Evolutionary conservation across 2,888 invertebrate species (phyloP), one percentile per base, ranked within the genome.

Genomic region (Nymphalis c-album): DNA sequence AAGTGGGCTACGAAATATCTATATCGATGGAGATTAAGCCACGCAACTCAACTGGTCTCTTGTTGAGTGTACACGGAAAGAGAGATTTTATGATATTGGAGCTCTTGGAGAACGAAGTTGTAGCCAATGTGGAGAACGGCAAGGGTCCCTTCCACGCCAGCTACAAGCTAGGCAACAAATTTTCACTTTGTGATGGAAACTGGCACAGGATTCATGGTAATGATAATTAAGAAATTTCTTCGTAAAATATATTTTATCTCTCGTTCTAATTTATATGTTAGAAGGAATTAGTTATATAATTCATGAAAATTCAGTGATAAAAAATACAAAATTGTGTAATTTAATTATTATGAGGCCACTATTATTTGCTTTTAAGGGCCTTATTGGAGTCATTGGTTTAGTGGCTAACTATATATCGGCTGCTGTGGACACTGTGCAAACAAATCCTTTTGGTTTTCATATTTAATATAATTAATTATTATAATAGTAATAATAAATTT

Each of bases 141-240:
- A 95, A 94, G 78, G 98, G 97, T 10, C 94, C 95, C 1, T 95
- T 97, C 76, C 94, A 94, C 2, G 95, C 97, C 2, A 94, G 93
- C 26, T 97, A 95, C 83, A 93, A 93, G 63, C 91, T 95, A 0
- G 94, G 94, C 46, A 92, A 94, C 58, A 93, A 94, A 61, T 93
- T 94, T 69, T 94, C 95, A 76, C 94, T 98, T 71, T 99, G 99
- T 82, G 98, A 99, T 86, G 99, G 99, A 60, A 93, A 96, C 65
- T 99, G 99, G 99, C 98, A 99, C 82, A 95, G 94, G 67, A 96
- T 98, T 77, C 94, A 94, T 87, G 95, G 96, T 96, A 83, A 31
- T 31, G 17, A 16, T 20, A 50, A 10, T 18, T 50, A 20, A 18
- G 7, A n/a, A 10, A n/a, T 50, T 50, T 1, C 18, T 63, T 17